phyloP scores from a whole-genome alignment of 2,113 vertebrate species.

The Pungitius pungitius region DNA sequence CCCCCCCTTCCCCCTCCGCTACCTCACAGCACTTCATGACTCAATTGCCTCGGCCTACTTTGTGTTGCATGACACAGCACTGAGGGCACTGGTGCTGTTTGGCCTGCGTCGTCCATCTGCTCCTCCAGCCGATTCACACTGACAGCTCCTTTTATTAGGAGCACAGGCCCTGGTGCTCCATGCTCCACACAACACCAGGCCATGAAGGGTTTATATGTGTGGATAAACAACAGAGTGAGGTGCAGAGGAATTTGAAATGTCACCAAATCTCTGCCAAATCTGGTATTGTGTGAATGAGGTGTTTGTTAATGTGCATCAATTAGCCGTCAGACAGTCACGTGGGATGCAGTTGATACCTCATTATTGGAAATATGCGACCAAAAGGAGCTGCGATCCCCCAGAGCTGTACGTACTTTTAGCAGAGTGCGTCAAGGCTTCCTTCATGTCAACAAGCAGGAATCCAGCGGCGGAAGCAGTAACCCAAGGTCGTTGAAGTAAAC shows the following conservation, averaged over 20 bases:
- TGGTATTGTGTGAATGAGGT: conserved; percentile 3
- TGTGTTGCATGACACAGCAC: conserved; percentile 30
- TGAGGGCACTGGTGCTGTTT: conserved; percentile 39
- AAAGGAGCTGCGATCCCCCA: neutral
- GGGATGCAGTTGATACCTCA: neutral
- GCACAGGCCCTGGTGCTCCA: conserved; percentile 51
- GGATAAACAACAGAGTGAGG: conserved; percentile 35
- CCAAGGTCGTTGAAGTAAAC: conserved; percentile 59
- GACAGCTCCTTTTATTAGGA: conserved; percentile 50
- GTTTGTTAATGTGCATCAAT: conserved; percentile 15
- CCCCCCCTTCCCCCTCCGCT: neutral
- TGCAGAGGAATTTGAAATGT: neutral
- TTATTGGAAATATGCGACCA: neutral
- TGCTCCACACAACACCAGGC: conserved; percentile 50
- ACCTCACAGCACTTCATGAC: conserved; percentile 47
- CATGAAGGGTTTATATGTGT: conserved; percentile 45
- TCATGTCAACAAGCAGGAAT: conserved; percentile 31
- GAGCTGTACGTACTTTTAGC: conserved; percentile 55
- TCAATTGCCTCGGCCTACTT: conserved; percentile 52
- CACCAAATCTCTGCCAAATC: neutral
- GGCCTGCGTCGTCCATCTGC: conserved; percentile 61
- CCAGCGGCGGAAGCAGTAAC: conserved; percentile 11
- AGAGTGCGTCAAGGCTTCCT: conserved; percentile 8
- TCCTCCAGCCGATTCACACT: conserved; percentile 47
- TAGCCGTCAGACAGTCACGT: conserved; percentile 10